Conservation (phyloP, 2,888 invertebrate species). For the Ichneumoninae sp. region DNA sequence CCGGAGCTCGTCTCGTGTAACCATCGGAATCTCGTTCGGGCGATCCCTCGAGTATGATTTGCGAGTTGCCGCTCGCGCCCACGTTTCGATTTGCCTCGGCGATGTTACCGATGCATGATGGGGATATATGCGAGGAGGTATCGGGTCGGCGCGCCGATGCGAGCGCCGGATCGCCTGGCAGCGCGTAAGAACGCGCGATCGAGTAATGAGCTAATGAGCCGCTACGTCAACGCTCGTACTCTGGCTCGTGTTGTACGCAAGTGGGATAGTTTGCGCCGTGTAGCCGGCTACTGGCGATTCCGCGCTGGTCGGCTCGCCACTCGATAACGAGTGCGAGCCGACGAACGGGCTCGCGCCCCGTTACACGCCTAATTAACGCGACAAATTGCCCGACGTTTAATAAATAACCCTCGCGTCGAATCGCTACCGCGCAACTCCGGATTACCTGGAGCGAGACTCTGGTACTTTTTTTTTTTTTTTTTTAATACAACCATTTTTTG, state of each 20-base stretch:
- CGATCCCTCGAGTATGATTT: constrained; percentile 69
- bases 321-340: constrained; percentile 56
- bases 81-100: constrained; percentile 54
- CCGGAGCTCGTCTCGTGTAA: constrained; percentile 34
- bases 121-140: not conserved
- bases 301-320: constrained; percentile 12
- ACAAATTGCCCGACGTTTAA: constrained; percentile 79
- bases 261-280: constrained; percentile 6
- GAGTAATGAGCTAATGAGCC: constrained; percentile 75
- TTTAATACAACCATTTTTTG: not conserved
- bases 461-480: not conserved
- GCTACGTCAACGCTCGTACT: constrained; percentile 53
- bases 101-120: constrained; percentile 8
- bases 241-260: not conserved
- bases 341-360: constrained; percentile 70
- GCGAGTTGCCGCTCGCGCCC: constrained; percentile 64
- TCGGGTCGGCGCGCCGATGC: not conserved
- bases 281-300: constrained; percentile 7
- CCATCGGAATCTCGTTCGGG: constrained; percentile 69
- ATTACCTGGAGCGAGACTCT: not conserved
- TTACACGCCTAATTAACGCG: constrained; percentile 81
- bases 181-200: constrained; percentile 66
- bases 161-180: constrained; percentile 8
- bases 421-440: constrained; percentile 67
- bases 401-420: constrained; percentile 75